These are phyloP conservation scores for Choloepus hoffmanni DNA, from an alignment of 2,113 vertebrate species.

Conservation along the genomic window DNA sequence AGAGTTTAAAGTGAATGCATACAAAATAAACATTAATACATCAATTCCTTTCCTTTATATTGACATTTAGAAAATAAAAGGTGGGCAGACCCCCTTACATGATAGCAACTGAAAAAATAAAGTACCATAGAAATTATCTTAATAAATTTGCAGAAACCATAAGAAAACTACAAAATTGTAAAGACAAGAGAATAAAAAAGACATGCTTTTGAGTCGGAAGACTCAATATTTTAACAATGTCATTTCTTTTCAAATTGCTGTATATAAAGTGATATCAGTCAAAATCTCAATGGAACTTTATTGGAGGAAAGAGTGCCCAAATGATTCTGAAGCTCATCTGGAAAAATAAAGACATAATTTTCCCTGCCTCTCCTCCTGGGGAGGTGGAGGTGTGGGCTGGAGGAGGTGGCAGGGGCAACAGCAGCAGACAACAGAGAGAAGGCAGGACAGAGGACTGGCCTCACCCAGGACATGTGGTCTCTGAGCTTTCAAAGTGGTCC, in stretches of 20 bases:
- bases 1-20: neutral
- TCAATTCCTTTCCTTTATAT: neutral
- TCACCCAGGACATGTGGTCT: accelerated
- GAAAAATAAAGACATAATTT: neutral
- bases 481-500: neutral
- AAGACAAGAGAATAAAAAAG: neutral
- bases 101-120: neutral
- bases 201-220: neutral
- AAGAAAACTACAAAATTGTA: neutral
- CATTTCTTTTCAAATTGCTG: neutral
- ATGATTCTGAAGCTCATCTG: slow-evolving; percentile 23
- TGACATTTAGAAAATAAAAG: slow-evolving; percentile 21
- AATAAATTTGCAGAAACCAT: neutral
- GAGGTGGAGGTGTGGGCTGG: neutral
- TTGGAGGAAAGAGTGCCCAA: neutral
- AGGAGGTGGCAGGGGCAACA: too few relatives aligned
- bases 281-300: slow-evolving; percentile 24
- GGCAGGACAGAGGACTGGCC: neutral
- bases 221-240: neutral
- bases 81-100: too few relatives aligned
- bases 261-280: neutral
- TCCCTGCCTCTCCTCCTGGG: neutral
- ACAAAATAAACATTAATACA: slow-evolving; percentile 49
- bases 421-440: neutral
- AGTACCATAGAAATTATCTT: neutral